Base-by-base conservation (phyloP, 2,113 vertebrate species). In the Vulpes vulpes region DNA sequence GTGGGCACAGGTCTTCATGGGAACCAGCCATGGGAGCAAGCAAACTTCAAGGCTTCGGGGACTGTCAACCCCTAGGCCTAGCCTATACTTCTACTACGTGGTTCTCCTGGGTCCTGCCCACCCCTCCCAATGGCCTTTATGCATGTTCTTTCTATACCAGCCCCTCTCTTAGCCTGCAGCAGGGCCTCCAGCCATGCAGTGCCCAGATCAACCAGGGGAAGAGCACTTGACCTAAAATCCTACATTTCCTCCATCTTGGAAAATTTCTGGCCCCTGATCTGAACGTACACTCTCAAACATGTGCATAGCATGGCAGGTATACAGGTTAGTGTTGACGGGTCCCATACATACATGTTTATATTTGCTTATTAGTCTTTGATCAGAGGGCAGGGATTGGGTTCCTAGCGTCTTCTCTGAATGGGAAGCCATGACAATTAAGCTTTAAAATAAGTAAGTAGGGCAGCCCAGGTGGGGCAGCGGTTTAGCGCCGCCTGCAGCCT, bases 1-100 rank as follows among this genome's bases (percentile, higher is more conserved):
- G 91, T 97, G 53, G 78, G 82, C 62, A 96, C 96, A 98, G 79
- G 96, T 95, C 81, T 97, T 96, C 76, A 91, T 96, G 62, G 65
- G 89, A 96, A 89, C 78, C 30, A 92, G 96, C 62, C 20, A 7
- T 94, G 94, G 60, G 89, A 98, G 82, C 86, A 94, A 76, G 85
- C 51, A 97, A 94, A 96, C 93, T 89, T 97, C 78, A 96, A 98
- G 96, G 96, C 51, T 95, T 89, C 53, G 79, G 79, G 91, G 82
- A 35, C 89, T 3, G 27, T 95, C 96, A 96, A 67, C 60, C 79
- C 20, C 91, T 22, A 91, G 84, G 89, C 71, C 57, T 79, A 81
- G 74, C 65, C 62, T 88, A 55, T 4, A 62, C n/a, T 94, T 94
- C 55, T 51, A 82, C 38, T 60, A 97, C 60, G 27, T 96, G 27